Evolutionary conservation across 2,797 vertebrate genomes (phyloP).

Genomic region (Muraenolepis orangiensis): DNA sequence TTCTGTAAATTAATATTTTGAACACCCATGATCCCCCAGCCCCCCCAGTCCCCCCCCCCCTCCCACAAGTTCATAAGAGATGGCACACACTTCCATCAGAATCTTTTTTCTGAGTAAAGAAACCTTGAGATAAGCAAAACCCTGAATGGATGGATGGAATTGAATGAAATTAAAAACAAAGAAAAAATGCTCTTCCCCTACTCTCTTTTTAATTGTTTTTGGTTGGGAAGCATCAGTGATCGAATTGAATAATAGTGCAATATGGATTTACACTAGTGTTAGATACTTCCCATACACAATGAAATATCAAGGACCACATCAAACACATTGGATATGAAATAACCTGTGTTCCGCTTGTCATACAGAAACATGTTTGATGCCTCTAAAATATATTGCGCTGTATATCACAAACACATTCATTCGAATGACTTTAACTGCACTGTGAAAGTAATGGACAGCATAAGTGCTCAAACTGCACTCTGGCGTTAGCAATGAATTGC

Average conservation of each 20-base stretch:
- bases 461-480: not conserved
- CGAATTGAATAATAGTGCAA: not conserved
- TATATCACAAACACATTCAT: not conserved
- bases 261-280: not conserved
- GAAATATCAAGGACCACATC: constrained; percentile 2
- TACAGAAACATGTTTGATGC: not conserved
- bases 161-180: not conserved
- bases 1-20: not conserved
- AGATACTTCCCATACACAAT: not conserved
- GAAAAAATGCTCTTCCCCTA: not conserved
- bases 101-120: not conserved
- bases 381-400: not conserved
- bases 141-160: not conserved
- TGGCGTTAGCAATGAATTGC: not conserved
- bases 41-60: no score
- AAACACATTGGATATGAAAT: not conserved
- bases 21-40: not conserved
- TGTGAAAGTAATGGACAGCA: not conserved
- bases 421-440: not conserved
- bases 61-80: no score
- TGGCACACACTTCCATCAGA: not conserved
- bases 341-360: not conserved
- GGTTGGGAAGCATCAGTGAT: not conserved
- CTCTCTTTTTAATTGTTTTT: not conserved
- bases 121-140: not conserved